Evolutionary conservation across 2,113 vertebrate genomes (phyloP), one percentile per base, ranked within the genome.

Genomic region (Collichthys lucidus): DNA sequence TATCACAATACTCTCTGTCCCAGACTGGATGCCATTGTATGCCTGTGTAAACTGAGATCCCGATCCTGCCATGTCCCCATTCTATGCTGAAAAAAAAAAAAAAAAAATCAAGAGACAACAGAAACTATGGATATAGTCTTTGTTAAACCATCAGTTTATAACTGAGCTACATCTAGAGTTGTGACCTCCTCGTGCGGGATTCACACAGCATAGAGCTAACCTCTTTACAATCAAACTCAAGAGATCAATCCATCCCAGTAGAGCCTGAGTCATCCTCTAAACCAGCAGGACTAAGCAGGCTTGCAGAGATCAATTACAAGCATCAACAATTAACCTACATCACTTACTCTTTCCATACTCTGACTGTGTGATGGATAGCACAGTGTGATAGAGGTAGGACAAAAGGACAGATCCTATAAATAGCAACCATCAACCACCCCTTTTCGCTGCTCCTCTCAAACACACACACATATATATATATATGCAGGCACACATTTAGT

Each of bases 301-400:
- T 76, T 73, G 44, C 73, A 62, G 64, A 86, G 77, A 87, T 84
- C 79, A 67, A 83, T 81, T 64, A 52, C 73, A 74, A 71, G 64
- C 64, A 78, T 68, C 12, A 44, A 90, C 70, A 65, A 80, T 73
- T 77, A 53, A 76, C 90, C 84, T 77, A 62, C 85, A 83, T 74
- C 80, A 81, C 81, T 82, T 79, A 81, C 60, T 73, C 67, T 76
- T 81, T 74, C 86, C 67, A 77, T 78, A 76, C 77, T 77, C 57
- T 81, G 84, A 87, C 90, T 88, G 91, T 81, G 88, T 91, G 89
- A 89, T 88, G 88, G 90, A 91, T 89, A 91, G 91, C 91, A 91
- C 88, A 76, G 85, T 82, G 89, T 91, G 89, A 89, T 84, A 85
- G 92, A 93, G 92, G 91, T 90, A 92, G 93, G 91, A 93, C 88